Evolutionary conservation across 2,888 invertebrate species (phyloP), one percentile per base, ranked within the genome.

Genomic region (Thymelicus lineola): DNA sequence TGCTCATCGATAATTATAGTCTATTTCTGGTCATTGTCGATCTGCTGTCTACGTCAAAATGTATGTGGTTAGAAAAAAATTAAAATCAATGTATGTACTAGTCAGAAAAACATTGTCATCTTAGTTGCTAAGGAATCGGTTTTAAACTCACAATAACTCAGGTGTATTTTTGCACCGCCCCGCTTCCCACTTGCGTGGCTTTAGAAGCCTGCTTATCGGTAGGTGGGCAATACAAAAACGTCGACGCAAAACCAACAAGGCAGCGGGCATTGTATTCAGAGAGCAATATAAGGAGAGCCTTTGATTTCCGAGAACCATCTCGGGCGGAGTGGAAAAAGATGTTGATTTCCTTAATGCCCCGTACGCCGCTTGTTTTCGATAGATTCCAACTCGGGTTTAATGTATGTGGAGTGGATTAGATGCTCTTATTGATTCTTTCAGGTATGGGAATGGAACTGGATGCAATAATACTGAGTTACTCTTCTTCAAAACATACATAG

Each of bases 261-360:
- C 63, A 38, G 36, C 15, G 36, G 50, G 63, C 50, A 63, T 63
- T 63, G 63, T 63, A 63, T 63, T 63, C 63, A 15, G 60, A 53
- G 63, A 63, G 63, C 63, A 53, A 63, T 63, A 50, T 50, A 63
- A 50, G 63, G 63, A 63, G 63, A 63, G 63, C 48, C 63, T 63
- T 50, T 50, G 63, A 63, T 63, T 63, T 63, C 63, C 63, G 63
- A 63, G 63, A 63, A 63, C 63, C 42, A 60, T 10, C 50, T 53
- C 36, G 36, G 35, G 15, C 63, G 50, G 17, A 63, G 63, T 63
- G 50, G 48, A 63, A 63, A 63, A 50, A 63, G 63, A 36, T 63
- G 63, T 63, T 53, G 63, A 63, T 63, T 63, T 63, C 63, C 63
- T 63, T 53, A 53, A 45, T 48, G 35, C 48, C 35, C 15, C 35